Percentiles rank a stretch among this genome's conserved stretches.
Evolutionary conservation across 2,888 invertebrate species (phyloP).

Genomic region (Lepidochrysops patricia): DNA sequence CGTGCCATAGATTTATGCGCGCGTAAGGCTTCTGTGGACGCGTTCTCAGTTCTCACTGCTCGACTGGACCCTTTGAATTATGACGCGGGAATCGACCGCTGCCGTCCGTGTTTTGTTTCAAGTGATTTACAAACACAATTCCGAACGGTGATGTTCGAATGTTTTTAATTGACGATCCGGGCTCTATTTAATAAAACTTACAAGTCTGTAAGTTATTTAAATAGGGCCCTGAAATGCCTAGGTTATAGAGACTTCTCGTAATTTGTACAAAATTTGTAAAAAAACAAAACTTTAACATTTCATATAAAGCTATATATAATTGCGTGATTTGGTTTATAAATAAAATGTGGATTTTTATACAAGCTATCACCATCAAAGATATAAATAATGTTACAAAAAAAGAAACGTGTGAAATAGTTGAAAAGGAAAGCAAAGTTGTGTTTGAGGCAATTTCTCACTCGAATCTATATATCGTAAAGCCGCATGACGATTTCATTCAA

Average conservation of each 20-base stretch:
- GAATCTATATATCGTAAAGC: not conserved
- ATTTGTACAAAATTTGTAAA: no score
- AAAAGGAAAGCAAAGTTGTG: not conserved
- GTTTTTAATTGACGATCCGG: not conserved
- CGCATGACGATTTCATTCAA: constrained; percentile 14
- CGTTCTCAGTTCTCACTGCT: constrained; percentile 62
- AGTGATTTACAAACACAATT: constrained; percentile 42
- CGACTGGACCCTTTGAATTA: constrained; percentile 65
- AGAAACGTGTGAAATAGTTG: no score
- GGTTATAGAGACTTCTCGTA: no score
- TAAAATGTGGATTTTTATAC: no score
- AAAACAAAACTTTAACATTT: no score
- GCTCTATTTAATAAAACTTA: no score
- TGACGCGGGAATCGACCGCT: constrained; percentile 46
- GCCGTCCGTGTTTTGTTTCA: constrained; percentile 50
- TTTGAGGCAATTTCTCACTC: not conserved
- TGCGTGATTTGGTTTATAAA: no score
- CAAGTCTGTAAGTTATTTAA: no score
- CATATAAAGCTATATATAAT: no score
- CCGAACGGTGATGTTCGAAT: not conserved
- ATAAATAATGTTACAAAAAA: no score
- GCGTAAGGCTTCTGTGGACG: constrained; percentile 63
- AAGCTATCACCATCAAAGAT: no score
- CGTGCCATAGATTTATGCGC: constrained; percentile 67
- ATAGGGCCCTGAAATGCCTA: not conserved